phyloP scores from a whole-genome alignment of 2,113 vertebrate species.

The Etheostoma cragini region DNA sequence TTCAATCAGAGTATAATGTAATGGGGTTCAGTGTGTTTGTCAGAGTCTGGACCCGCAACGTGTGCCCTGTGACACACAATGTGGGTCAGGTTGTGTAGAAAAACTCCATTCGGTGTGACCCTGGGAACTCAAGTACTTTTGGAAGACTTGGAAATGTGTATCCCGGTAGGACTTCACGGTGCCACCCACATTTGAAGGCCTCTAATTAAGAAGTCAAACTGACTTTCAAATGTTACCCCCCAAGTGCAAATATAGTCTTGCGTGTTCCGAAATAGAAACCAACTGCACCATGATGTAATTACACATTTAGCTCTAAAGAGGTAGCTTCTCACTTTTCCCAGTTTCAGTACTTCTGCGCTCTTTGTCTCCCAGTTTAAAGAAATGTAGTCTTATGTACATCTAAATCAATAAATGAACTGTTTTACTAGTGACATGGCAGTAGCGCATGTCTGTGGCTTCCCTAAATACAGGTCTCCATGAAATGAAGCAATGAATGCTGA shows the following conservation, averaged over 20 bases:
- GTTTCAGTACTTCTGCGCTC: background rate
- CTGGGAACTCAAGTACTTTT: constrained; percentile 51
- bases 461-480: background rate
- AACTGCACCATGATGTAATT: constrained; percentile 67
- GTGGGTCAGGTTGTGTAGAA: constrained; percentile 13
- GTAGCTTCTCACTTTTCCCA: constrained; percentile 42
- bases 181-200: constrained; percentile 65
- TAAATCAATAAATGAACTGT: background rate
- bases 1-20: background rate
- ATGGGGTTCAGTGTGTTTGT: background rate
- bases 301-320: constrained; percentile 48
- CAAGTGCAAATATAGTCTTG: constrained; percentile 64
- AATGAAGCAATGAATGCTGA: background rate
- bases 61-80: background rate
- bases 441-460: background rate
- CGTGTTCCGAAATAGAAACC: constrained; percentile 66
- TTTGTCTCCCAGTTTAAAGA: background rate
- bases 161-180: constrained; percentile 54
- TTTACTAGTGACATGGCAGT: background rate
- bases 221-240: constrained; percentile 63
- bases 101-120: constrained; percentile 27
- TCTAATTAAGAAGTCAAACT: constrained; percentile 76
- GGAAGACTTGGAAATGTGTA: constrained; percentile 34
- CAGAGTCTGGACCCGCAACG: background rate
- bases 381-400: background rate